Evolutionary conservation across 2,888 invertebrate genomes (phyloP), one percentile per base, ranked within the genome.

Genomic region (Geotrupes spiniger): DNA sequence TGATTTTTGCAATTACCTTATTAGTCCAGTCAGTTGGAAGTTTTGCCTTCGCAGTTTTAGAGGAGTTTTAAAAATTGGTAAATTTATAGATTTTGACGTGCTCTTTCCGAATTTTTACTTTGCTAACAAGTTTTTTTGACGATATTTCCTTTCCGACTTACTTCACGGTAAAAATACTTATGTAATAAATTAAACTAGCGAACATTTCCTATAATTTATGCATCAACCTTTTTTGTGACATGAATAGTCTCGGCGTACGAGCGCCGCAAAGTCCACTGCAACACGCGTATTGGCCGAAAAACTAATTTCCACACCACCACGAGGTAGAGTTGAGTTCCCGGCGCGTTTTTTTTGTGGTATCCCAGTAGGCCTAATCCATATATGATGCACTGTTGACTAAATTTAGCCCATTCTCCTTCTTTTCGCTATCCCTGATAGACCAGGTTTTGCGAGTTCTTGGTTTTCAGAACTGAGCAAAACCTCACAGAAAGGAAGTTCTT

Each of bases 281-380:
- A n/a, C n/a, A n/a, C n/a, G n/a, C n/a, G n/a, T n/a, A n/a, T n/a
- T n/a, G n/a, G n/a, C n/a, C n/a, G n/a, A n/a, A n/a, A n/a, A n/a
- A n/a, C n/a, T n/a, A n/a, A n/a, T n/a, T n/a, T n/a, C n/a, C n/a
- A n/a, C n/a, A n/a, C n/a, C n/a, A n/a, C n/a, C 6, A 10, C 10
- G 29, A 2, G 12, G 29, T 29, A 29, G 29, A n/a, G 49, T 56
- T 53, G 50, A 50, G 49, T 52, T 11, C 25, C 21, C 46, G 45
- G 46, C 48, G 36, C 42, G 39, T 46, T 53, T 52, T 49, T 49
- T 54, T 42, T 53, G 49, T 51, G 53, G 51, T 46, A 50, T 45
- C 48, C 43, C 44, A 44, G 49, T 56, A 52, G 55, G 46, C 52
- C 56, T 54, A 49, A 52, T 49, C 49, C 47, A 53, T 49, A 15